These are phyloP conservation scores for Therioaphis trifolii DNA, from an alignment of 2,888 invertebrate genomes.

Conservation along the genomic window DNA sequence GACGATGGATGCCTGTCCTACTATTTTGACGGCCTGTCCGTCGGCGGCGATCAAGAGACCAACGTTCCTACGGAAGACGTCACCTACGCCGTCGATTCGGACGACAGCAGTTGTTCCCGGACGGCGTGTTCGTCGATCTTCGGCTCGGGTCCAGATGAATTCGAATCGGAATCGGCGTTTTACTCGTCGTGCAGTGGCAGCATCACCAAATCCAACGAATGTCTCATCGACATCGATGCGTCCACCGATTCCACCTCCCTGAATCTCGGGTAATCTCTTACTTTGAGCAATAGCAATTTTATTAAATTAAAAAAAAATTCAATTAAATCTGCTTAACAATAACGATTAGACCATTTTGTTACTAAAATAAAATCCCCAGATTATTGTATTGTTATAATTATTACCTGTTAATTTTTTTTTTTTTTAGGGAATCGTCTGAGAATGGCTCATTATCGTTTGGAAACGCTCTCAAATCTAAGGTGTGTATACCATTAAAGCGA, in stretches of 20 bases:
- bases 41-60: not conserved
- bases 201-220: conserved; percentile 41
- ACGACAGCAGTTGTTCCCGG: conserved; percentile 47
- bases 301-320: no score
- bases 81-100: conserved; percentile 34
- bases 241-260: conserved; percentile 2
- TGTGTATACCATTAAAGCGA: not conserved
- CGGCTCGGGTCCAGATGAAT: conserved; percentile 42
- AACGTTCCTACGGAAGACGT: conserved; percentile 19
- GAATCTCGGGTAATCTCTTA: not conserved
- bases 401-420: not conserved
- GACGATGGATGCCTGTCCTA: conserved; percentile 48
- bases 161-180: conserved; percentile 23
- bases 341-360: no score
- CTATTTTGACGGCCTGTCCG: conserved; percentile 38
- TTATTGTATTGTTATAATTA: no score
- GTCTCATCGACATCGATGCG: conserved; percentile 18
- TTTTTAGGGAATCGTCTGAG: conserved; percentile 26
- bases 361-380: not conserved
- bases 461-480: conserved; percentile 34
- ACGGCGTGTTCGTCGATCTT: conserved; percentile 47
- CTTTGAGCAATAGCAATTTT: not conserved
- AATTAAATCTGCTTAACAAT: no score
- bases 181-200: conserved; percentile 43
- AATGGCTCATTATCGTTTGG: conserved; percentile 9